Percentiles rank a stretch among this genome's conserved stretches.
These are phyloP conservation scores for Patella caerulea DNA, from an alignment of 2,888 invertebrate genomes.

Conservation along the genomic window DNA sequence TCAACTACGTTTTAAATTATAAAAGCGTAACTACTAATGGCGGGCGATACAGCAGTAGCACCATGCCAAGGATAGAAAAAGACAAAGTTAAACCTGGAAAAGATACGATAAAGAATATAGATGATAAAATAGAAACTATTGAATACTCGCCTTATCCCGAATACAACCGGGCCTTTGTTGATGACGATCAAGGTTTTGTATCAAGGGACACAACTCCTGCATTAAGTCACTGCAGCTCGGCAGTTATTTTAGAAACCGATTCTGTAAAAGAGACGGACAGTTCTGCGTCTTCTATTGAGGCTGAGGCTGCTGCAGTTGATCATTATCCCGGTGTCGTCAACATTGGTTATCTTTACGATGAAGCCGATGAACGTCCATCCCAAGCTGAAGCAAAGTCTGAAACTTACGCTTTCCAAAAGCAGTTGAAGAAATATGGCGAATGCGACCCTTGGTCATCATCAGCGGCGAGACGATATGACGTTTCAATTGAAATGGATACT, in stretches of 20 bases:
- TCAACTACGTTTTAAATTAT: slow-evolving; percentile 50
- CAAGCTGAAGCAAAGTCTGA: background rate
- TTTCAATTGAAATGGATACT: slow-evolving; percentile 10
- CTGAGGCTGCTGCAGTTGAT: slow-evolving; percentile 2
- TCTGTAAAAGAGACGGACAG: slow-evolving; percentile 30
- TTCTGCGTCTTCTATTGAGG: slow-evolving; percentile 20
- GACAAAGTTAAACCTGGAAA: background rate
- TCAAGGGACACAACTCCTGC: slow-evolving; percentile 34
- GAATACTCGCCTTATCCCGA: slow-evolving; percentile 26
- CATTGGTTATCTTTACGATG: slow-evolving; percentile 21
- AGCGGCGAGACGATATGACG: background rate
- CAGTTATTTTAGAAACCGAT: slow-evolving; percentile 24
- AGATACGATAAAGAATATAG: background rate
- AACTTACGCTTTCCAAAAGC: background rate
- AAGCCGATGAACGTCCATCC: background rate
- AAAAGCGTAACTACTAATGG: slow-evolving; percentile 22
- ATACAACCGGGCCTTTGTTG: slow-evolving; percentile 12
- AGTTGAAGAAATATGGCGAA: background rate
- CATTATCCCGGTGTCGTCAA: slow-evolving; percentile 15
- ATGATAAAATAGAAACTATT: slow-evolving; percentile 9
- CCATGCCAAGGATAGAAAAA: too few relatives aligned
- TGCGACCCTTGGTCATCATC: slow-evolving; percentile 13
- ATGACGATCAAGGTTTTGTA: slow-evolving; percentile 33
- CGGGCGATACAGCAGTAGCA: background rate
- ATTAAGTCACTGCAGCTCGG: slow-evolving; percentile 31